These are phyloP conservation scores for Linepithema humile DNA, from an alignment of 1,140 invertebrate species.

Conservation along the genomic window DNA sequence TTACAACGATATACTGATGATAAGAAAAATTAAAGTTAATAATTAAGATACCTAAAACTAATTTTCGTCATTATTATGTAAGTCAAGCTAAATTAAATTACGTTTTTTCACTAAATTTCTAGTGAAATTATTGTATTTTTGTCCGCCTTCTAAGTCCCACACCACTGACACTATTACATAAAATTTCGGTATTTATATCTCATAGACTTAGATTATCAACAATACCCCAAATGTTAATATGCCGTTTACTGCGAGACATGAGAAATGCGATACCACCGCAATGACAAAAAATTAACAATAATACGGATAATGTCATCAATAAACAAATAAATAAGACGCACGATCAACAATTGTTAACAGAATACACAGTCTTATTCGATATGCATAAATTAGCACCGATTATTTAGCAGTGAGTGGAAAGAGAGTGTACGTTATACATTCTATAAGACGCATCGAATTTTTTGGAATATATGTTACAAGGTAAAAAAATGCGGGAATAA, in stretches of 20 bases:
- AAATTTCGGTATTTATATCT: constrained; percentile 1
- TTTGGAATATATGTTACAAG: constrained; percentile 18
- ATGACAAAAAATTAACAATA: background rate
- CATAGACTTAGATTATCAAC: background rate
- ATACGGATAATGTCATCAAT: constrained; percentile 12
- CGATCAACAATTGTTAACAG: background rate
- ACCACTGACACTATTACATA: constrained; percentile 48
- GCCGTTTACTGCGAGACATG: background rate
- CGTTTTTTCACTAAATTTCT: background rate
- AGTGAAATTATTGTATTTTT: background rate
- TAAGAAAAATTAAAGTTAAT: background rate
- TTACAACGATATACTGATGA: constrained; percentile 4
- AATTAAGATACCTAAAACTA: background rate
- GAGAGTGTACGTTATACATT: background rate
- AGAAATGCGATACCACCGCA: background rate
- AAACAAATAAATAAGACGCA: background rate
- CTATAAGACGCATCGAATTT: background rate
- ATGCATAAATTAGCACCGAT: background rate
- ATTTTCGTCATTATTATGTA: background rate
- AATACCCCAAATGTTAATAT: constrained; percentile 18
- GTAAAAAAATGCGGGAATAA: background rate
- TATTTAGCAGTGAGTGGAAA: background rate
- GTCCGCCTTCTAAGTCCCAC: constrained; percentile 59
- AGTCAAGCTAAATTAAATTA: background rate
- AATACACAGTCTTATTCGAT: constrained; percentile 14